Evolutionary conservation across 2,113 vertebrate genomes (phyloP), one percentile per base, ranked within the genome.

Genomic region (Clinocottus analis): DNA sequence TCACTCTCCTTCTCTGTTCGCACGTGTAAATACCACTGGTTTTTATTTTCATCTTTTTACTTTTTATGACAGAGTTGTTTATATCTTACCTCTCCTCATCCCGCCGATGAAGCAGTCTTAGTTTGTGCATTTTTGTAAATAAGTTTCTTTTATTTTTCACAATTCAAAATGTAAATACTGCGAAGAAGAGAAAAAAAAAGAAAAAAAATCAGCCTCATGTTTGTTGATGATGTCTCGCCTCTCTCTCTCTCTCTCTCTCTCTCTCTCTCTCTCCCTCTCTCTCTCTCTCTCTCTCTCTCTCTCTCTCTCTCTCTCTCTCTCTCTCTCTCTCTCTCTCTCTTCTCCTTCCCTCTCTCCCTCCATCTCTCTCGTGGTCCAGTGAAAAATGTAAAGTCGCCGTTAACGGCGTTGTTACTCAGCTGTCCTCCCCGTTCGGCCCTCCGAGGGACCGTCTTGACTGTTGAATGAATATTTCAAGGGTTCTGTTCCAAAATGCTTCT

Each of bases 11-110:
- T 59, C 56, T 75, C 72, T 82, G 78, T 47, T 65, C 56, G 79
- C 92, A 91, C 90, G 27, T 93, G 92, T 93, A 91, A 91, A 92
- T 93, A 92, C 86, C 85, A 89, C 91, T 69, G 68, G 85, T 84
- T 85, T 86, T 90, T 88, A 84, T 87, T 86, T 83, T 60, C 62
- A 76, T 85, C 77, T 89, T 89, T 88, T 87, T 80, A 78, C 76
- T 87, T 90, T 90, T 88, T 85, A 83, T 87, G 85, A 88, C 84
- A 88, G 82, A 92, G 87, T 88, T 89, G 87, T 89, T 90, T 86
- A 87, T 90, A 85, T 84, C 71, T 79, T 47, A 70, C 64, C 45
- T 63, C 68, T 69, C 81, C 73, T 62, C 85, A 77, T 86, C 77
- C 65, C 64, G 75, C 81, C 37, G 11, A 75, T 8, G 37, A 61